Conservation (phyloP, 2,797 vertebrate species). For the Champsocephalus esox region DNA sequence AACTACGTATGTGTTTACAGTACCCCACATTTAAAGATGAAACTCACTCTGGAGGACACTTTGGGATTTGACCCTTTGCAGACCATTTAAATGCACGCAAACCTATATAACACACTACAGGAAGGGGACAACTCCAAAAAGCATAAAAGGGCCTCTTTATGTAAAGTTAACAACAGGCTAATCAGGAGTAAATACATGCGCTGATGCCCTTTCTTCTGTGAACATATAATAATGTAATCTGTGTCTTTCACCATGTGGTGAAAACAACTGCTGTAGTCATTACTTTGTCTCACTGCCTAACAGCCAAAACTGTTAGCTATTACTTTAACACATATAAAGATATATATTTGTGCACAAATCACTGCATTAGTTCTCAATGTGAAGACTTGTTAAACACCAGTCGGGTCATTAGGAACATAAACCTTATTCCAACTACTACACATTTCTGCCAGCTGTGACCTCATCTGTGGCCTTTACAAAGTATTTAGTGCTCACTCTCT, state of each 20-base stretch:
- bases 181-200: slow-evolving; percentile 17
- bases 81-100: no score
- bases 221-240: slow-evolving; percentile 20
- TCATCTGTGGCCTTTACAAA: slow-evolving; percentile 51
- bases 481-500: slow-evolving; percentile 54
- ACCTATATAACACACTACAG: no score
- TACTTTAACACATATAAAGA: slow-evolving; percentile 14
- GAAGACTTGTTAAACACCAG: slow-evolving; percentile 43
- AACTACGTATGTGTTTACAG: neutral
- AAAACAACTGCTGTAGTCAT: slow-evolving; percentile 35
- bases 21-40: no score
- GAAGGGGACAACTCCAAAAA: no score
- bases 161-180: neutral
- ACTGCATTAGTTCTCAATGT: slow-evolving; percentile 19
- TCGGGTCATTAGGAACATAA: slow-evolving; percentile 42
- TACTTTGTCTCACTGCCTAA: neutral
- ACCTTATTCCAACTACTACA: slow-evolving; percentile 41
- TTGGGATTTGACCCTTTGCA: no score
- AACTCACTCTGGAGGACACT: no score
- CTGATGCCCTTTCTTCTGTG: neutral
- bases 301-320: slow-evolving; percentile 9
- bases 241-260: slow-evolving; percentile 23
- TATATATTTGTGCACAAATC: slow-evolving; percentile 32
- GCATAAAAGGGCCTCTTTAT: neutral
- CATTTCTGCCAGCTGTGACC: slow-evolving; percentile 51